Percentiles rank a stretch among this genome's conserved stretches.
Conservation (phyloP, 1,140 invertebrate genomes). For the Ectropis grisescens region DNA sequence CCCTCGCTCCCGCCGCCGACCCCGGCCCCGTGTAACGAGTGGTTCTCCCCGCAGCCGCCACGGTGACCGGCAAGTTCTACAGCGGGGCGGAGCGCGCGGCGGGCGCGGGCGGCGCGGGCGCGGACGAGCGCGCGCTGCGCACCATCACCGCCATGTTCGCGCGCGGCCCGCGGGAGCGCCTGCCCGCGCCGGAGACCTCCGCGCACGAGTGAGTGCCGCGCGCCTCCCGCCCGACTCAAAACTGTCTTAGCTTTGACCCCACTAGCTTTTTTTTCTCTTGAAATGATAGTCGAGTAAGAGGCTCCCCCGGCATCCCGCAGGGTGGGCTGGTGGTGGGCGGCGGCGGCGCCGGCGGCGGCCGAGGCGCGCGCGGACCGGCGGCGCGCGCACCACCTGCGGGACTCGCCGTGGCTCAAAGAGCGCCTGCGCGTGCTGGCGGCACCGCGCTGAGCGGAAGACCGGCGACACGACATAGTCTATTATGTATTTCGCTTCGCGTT, state of each 20-base stretch:
- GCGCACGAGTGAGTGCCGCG: conserved; percentile 19
- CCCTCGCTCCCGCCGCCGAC: conserved; percentile 6
- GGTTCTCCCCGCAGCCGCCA: conserved; percentile 6
- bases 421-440: conserved; percentile 1
- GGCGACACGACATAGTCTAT: too few relatives aligned
- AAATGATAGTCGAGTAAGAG: not conserved
- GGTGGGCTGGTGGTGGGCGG: conserved; percentile 33
- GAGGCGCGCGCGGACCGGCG: not conserved
- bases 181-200: conserved; percentile 11
- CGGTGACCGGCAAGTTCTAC: conserved; percentile 17
- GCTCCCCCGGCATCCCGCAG: conserved; percentile 11
- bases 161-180: conserved; percentile 17
- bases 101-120: conserved; percentile 1
- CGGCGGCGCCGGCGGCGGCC: conserved; percentile 1
- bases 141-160: conserved; percentile 12
- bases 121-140: conserved; percentile 8
- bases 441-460: too few relatives aligned
- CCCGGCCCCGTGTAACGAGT: not conserved
- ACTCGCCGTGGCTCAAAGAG: conserved; percentile 1
- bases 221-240: not conserved
- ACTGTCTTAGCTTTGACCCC: too few relatives aligned
- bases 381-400: not conserved
- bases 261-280: not conserved
- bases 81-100: not conserved
- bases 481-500: too few relatives aligned